Base-by-base conservation (phyloP, 92 coral and sea anemone genomes). In the Zoanthus gigantus region DNA sequence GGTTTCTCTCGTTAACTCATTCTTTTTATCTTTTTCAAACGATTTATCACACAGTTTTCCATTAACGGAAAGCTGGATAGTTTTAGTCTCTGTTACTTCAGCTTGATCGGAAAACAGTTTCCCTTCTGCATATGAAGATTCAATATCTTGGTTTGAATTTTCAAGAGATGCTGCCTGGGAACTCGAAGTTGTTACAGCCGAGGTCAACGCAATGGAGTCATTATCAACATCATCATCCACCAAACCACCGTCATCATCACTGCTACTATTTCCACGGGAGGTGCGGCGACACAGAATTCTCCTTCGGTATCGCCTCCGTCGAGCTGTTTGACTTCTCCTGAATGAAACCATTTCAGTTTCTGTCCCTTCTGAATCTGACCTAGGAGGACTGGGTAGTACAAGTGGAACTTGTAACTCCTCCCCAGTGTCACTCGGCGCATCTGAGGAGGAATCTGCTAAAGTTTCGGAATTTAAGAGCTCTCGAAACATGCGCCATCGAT, bases 401-500 rank as follows among this genome's bases (percentile, higher is more conserved):
- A 81, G 44, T 7, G 56, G 75, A 14, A 29, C 75, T 9, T 5
- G 61, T 4, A 44, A 60, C 34, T 81, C 85, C 42, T 81, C 75
- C 3, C 60, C 85, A 60, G 63, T 46, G 31, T 65, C 85, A 81
- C 85, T 81, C 71, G 75, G 66, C 23, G 42, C 63, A 45, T 81
- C 85, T n/a, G 85, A 65, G 23, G 74, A 32, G 9, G 85, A 45
- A 44, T 60, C 46, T 67, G 85, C 66, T 12, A 74, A 37, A 6
- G 85, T 63, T 44, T 52, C 30, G 85, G 75, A 45, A n/a, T 11
- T 32, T 17, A 79, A 67, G 69, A 91, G 77, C 37, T 90, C 92
- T 76, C 94, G 84, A 11, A 91, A 56, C 74, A 91, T 85, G 34
- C 82, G 87, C 18, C 91, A 80, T 31, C 92, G 75, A 31, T 77